Percentiles rank a stretch among this genome's conserved stretches.
phyloP scores from a whole-genome alignment of 1,140 invertebrate genomes.

The Musca vetustissima region DNA sequence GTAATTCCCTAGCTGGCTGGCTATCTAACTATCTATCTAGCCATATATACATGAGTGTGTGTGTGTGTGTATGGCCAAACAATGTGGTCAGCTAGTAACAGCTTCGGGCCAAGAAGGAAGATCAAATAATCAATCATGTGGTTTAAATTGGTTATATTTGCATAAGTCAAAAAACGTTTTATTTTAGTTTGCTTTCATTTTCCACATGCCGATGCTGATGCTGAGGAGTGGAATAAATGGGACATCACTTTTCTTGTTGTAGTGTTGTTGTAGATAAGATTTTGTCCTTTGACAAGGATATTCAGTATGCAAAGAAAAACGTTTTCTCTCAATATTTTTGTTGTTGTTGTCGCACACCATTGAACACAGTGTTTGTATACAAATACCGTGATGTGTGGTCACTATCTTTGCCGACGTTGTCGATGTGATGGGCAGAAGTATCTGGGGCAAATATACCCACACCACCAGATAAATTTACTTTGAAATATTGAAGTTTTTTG shows the following conservation, averaged over 20 bases:
- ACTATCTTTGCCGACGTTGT: too few relatives aligned
- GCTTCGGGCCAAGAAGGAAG: not conserved
- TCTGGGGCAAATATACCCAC: too few relatives aligned
- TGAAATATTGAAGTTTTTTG: too few relatives aligned
- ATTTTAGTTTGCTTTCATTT: not conserved
- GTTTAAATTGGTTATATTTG: constrained; percentile 20
- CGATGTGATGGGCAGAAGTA: too few relatives aligned
- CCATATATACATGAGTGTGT: too few relatives aligned
- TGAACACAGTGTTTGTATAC: not conserved
- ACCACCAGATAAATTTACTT: too few relatives aligned
- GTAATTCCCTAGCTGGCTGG: too few relatives aligned
- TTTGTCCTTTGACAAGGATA: too few relatives aligned
- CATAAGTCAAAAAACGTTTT: constrained; percentile 14
- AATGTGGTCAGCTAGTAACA: not conserved
- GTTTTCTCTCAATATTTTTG: not conserved
- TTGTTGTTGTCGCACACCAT: constrained; percentile 12
- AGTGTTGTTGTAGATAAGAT: not conserved
- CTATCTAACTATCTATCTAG: too few relatives aligned
- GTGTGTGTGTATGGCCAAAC: too few relatives aligned
- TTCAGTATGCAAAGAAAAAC: not conserved
- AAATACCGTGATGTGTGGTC: not conserved
- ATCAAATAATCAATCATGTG: constrained; percentile 23
- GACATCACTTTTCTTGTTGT: not conserved
- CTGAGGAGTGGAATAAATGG: not conserved
- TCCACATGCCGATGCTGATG: not conserved